phyloP scores from a whole-genome alignment of 30 jellyfish, hydroid and myxozoan species.

The Phacellophora camtschatica region DNA sequence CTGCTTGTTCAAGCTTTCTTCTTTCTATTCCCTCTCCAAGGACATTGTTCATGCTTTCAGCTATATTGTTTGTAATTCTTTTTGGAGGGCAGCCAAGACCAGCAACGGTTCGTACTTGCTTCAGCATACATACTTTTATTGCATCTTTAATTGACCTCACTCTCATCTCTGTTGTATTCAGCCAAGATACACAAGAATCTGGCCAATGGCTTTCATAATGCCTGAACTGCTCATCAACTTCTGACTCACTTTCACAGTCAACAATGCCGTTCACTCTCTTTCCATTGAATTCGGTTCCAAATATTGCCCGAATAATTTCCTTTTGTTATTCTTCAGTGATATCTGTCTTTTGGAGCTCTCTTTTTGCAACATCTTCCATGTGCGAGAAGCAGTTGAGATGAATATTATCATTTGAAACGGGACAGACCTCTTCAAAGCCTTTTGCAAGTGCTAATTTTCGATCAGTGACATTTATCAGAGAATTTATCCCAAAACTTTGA shows the following conservation, averaged over 20 bases:
- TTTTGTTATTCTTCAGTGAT: background rate
- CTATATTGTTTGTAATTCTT: background rate
- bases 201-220: background rate
- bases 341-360: background rate
- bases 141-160: background rate
- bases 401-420: background rate
- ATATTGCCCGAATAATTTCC: background rate
- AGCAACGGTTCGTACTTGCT: constrained; percentile 37
- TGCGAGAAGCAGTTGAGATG: constrained; percentile 10
- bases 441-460: constrained; percentile 18
- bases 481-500: background rate
- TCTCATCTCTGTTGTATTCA: constrained; percentile 17
- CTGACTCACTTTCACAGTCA: constrained; percentile 1
- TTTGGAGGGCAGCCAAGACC: constrained; percentile 40
- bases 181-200: constrained; percentile 2
- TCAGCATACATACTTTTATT: constrained; percentile 18
- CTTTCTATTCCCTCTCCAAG: constrained; percentile 2
- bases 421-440: constrained; percentile 18
- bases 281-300: constrained; percentile 21
- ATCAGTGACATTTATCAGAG: constrained; percentile 13
- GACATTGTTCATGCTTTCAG: constrained; percentile 16
- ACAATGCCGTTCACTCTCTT: constrained; percentile 22
- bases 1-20: constrained; percentile 12
- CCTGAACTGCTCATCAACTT: background rate
- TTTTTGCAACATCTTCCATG: constrained; percentile 1